Evolutionary conservation across 2,888 invertebrate genomes (phyloP).

Genomic region (Alentia gelatinosa): DNA sequence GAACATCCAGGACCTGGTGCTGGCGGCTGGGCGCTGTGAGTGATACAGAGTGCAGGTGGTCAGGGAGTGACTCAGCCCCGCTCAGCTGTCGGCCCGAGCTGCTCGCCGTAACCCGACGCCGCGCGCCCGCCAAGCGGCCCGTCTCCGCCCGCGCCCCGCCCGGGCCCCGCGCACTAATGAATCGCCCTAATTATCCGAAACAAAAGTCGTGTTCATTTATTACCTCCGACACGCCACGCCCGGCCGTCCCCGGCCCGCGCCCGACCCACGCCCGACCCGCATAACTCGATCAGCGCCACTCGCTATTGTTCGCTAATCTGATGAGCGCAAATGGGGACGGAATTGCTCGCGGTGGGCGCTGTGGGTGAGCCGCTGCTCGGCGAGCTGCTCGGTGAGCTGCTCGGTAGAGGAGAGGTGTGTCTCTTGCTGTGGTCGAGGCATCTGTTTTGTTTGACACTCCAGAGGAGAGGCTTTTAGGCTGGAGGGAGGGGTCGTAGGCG

Average conservation of each 20-base stretch:
- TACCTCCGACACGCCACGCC: neutral
- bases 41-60: conserved; percentile 4
- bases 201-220: conserved; percentile 51
- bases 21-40: too few species aligned
- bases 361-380: neutral
- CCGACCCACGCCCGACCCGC: neutral
- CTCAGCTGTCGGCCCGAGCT: conserved; percentile 20
- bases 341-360: neutral
- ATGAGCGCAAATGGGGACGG: neutral
- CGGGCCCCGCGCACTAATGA: conserved; percentile 33
- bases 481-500: neutral
- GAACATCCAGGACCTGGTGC: too few species aligned
- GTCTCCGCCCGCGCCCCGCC: neutral
- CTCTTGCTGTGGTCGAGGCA: neutral
- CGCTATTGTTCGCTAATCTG: conserved; percentile 20
- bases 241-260: neutral
- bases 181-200: conserved; percentile 44
- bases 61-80: neutral
- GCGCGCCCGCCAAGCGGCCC: neutral
- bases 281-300: neutral
- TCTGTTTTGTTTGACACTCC: neutral
- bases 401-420: neutral
- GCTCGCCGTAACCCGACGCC: conserved; percentile 27
- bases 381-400: neutral
- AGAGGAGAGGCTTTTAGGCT: neutral